Evolutionary conservation across 2,888 invertebrate species (phyloP).

Genomic region (Poecilus cupreus): DNA sequence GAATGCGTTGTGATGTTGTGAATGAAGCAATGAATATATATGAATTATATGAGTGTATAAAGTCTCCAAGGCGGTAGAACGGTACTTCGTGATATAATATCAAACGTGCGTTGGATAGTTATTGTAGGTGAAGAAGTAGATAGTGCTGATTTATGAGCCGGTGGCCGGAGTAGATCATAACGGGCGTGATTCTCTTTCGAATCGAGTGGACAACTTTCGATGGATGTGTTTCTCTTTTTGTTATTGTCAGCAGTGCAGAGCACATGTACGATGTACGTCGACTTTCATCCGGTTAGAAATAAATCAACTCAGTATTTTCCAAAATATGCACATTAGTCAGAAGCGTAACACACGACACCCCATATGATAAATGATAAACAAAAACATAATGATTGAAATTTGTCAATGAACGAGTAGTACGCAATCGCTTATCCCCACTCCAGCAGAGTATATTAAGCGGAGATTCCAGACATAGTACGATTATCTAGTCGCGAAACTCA

Average conservation of each 20-base stretch:
- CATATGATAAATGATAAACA: background rate
- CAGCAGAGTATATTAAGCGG: constrained; percentile 44
- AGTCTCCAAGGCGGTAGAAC: background rate
- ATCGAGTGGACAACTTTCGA: constrained; percentile 5
- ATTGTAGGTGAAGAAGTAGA: background rate
- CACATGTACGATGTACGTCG: background rate
- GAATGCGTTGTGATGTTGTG: background rate
- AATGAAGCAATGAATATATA: background rate
- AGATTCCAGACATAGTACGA: constrained; percentile 46
- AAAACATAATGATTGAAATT: background rate
- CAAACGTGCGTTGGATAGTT: background rate
- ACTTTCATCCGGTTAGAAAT: background rate
- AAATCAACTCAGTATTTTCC: constrained; percentile 1
- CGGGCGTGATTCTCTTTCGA: background rate
- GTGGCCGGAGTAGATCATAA: background rate
- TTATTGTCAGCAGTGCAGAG: background rate
- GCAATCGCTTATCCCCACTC: constrained; percentile 38
- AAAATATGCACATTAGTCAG: constrained; percentile 1
- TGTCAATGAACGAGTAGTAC: constrained; percentile 14
- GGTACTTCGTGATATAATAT: background rate
- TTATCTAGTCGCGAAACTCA: constrained; percentile 50
- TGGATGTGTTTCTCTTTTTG: constrained; percentile 8
- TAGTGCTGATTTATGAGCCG: background rate
- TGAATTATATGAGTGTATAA: background rate
- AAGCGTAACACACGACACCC: background rate